A percentile compares a stretch with the other conserved stretches of the same genome.
Conservation (phyloP, 2,888 invertebrate genomes). For the Drosophila prostipennis region DNA sequence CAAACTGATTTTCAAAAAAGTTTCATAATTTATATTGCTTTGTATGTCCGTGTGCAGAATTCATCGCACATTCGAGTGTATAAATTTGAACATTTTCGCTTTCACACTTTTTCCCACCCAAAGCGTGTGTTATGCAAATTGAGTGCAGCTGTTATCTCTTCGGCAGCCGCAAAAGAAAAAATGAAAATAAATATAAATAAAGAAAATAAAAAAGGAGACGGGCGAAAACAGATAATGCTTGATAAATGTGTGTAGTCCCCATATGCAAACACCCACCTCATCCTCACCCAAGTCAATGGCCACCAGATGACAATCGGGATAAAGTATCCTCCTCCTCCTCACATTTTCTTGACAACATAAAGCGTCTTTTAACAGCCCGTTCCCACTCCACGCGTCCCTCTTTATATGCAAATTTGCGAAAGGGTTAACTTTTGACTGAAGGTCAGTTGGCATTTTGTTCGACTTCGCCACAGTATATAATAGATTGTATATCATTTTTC, state of each 20-base stretch:
- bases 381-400: slow-evolving; percentile 39
- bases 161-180: slow-evolving; percentile 36
- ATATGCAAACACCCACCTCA: slow-evolving; percentile 24
- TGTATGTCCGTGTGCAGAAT: slow-evolving; percentile 47
- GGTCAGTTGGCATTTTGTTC: slow-evolving; percentile 71
- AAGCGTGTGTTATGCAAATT: slow-evolving; percentile 66
- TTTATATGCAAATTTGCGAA: slow-evolving; percentile 73
- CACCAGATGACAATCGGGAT: slow-evolving; percentile 45
- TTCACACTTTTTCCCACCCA: slow-evolving; percentile 43
- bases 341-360: slow-evolving; percentile 59
- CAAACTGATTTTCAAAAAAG: slow-evolving; percentile 59
- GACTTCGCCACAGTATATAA: slow-evolving; percentile 38
- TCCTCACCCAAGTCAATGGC: slow-evolving; percentile 33
- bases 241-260: slow-evolving; percentile 68
- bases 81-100: slow-evolving; percentile 58
- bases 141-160: slow-evolving; percentile 72
- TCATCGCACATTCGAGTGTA: slow-evolving; percentile 51
- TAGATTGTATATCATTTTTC: slow-evolving; percentile 70
- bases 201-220: slow-evolving; percentile 36
- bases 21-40: slow-evolving; percentile 72
- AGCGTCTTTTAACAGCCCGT: slow-evolving; percentile 70
- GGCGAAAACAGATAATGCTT: slow-evolving; percentile 69
- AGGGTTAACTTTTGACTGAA: slow-evolving; percentile 75
- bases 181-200: slow-evolving; percentile 38
- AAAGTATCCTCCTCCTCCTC: slow-evolving; percentile 53